Conservation (phyloP, 1,140 invertebrate species). For the Leptinotarsa texana region DNA sequence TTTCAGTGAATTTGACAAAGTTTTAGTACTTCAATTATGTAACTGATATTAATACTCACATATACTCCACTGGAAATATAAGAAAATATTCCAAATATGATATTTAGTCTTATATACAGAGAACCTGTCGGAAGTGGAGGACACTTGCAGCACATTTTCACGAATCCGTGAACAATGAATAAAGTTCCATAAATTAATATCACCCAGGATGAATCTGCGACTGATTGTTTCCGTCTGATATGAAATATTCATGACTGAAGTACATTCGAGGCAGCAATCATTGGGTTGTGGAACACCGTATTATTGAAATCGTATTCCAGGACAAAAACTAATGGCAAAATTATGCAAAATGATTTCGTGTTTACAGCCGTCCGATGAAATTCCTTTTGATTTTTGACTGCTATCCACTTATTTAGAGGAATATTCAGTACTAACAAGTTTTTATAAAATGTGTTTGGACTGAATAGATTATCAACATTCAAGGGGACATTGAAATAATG, state of each 20-base stretch:
- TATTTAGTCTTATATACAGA: slow-evolving; percentile 16
- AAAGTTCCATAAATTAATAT: neutral
- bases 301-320: neutral
- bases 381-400: too few relatives aligned
- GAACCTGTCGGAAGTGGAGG: slow-evolving; percentile 18
- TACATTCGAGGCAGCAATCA: neutral
- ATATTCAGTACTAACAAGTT: too few relatives aligned
- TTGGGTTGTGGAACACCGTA: neutral
- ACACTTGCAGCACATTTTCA: slow-evolving; percentile 32
- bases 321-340: neutral
- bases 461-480: too few relatives aligned
- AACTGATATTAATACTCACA: neutral
- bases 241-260: neutral
- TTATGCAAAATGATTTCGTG: neutral
- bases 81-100: neutral
- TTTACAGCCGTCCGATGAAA: neutral
- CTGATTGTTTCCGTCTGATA: slow-evolving; percentile 2
- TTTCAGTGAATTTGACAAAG: too few relatives aligned
- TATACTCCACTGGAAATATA: neutral
- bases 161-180: neutral
- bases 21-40: too few relatives aligned
- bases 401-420: too few relatives aligned
- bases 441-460: too few relatives aligned
- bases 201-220: neutral
- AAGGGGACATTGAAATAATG: too few relatives aligned